These are phyloP conservation scores for Porites lutea DNA, from an alignment of 64 coral and sea anemone genomes.

Conservation along the genomic window DNA sequence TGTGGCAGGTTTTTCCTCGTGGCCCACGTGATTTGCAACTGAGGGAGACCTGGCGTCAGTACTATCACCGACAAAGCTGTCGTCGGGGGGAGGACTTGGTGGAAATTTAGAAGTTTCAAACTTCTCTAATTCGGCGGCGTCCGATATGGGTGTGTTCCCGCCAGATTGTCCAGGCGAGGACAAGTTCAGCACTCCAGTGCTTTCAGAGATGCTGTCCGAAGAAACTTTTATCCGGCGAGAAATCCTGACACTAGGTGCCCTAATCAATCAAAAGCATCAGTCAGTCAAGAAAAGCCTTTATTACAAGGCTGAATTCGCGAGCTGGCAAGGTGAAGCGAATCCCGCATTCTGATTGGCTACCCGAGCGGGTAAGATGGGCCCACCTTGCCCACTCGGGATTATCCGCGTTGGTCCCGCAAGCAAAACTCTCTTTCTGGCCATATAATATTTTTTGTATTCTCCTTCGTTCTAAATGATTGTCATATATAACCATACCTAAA, in stretches of 20 bases:
- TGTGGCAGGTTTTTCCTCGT: not conserved
- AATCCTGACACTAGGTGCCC: conserved; percentile 87
- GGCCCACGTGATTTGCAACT: conserved; percentile 50
- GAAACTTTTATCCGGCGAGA: conserved; percentile 77
- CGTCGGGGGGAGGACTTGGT: conserved; percentile 74
- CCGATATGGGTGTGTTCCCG: not conserved
- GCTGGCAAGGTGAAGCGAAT: no score
- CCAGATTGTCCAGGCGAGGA: conserved; percentile 19
- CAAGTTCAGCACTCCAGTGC: conserved; percentile 80
- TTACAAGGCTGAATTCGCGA: no score
- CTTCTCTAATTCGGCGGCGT: conserved; percentile 66
- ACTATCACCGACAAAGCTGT: conserved; percentile 34
- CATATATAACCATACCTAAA: no score
- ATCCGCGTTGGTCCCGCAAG: no score
- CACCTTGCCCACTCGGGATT: no score
- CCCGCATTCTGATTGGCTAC: no score
- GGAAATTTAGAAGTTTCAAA: conserved; percentile 86
- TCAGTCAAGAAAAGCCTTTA: not conserved
- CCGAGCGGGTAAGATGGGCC: no score
- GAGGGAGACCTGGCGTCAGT: conserved; percentile 43
- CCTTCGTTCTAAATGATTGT: no score
- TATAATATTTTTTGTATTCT: no score
- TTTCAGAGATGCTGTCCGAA: conserved; percentile 78
- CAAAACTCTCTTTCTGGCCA: no score
- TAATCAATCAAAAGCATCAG: not conserved